phyloP scores from a whole-genome alignment of 1,140 invertebrate genomes.

The Ceratosolen fusciceps region DNA sequence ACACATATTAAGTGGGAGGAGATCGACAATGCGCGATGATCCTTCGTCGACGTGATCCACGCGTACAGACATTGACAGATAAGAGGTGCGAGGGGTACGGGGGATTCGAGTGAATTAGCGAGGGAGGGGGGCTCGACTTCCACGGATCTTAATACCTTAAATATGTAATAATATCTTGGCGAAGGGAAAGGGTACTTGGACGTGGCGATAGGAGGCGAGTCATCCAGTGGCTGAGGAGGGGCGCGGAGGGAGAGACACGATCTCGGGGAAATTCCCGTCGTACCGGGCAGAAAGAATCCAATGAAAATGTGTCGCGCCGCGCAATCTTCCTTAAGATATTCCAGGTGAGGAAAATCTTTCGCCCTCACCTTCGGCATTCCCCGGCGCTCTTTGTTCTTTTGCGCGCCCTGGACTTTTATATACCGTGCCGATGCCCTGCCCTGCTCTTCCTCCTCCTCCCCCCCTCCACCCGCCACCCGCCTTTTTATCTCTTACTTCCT shows the following conservation, averaged over 20 bases:
- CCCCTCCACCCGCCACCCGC: not conserved
- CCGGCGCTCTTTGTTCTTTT: slow-evolving; percentile 49
- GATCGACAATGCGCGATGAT: no score
- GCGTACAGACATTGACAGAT: no score
- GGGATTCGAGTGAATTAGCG: not conserved
- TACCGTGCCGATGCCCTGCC: not conserved
- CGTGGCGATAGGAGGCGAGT: not conserved
- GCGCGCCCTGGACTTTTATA: not conserved
- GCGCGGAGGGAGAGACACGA: not conserved
- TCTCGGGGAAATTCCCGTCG: slow-evolving; percentile 43
- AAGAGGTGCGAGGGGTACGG: no score
- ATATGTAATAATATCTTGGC: slow-evolving; percentile 69
- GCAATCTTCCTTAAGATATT: slow-evolving; percentile 61
- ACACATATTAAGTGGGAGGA: no score
- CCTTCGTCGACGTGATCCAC: no score
- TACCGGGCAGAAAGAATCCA: slow-evolving; percentile 62
- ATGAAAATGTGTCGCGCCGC: slow-evolving; percentile 61
- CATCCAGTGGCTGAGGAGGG: not conserved
- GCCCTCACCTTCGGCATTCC: slow-evolving; percentile 51
- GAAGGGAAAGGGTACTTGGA: slow-evolving; percentile 27
- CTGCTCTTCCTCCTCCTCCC: slow-evolving; percentile 31
- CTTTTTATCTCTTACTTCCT: slow-evolving; percentile 38
- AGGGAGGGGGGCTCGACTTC: not conserved
- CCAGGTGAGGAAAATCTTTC: slow-evolving; percentile 55
- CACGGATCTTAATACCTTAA: slow-evolving; percentile 61